Conservation (phyloP, 2,797 vertebrate species). For the Sarcoramphus papa region DNA sequence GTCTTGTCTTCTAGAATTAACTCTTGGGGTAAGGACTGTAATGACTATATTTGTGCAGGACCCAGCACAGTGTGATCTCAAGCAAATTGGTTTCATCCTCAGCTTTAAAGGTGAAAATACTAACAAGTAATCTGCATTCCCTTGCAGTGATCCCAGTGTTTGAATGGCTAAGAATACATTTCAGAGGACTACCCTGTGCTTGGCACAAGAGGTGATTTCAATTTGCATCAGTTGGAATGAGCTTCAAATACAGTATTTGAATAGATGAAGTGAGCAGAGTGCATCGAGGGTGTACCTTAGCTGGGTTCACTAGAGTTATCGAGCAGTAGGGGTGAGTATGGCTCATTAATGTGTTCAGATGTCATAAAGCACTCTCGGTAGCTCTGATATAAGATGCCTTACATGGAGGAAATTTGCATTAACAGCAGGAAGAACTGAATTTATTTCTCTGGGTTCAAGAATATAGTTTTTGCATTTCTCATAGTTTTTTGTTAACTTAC, state of each 20-base stretch:
- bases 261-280: neutral
- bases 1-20: neutral
- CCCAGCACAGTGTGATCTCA: neutral
- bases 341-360: neutral
- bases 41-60: neutral
- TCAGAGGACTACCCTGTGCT: neutral
- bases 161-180: neutral
- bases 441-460: slow-evolving; percentile 8
- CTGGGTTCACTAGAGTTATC: neutral
- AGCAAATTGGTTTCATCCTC: neutral
- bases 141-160: neutral
- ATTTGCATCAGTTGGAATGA: slow-evolving; percentile 11
- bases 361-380: neutral
- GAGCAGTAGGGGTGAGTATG: neutral
- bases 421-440: slow-evolving; percentile 17
- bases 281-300: neutral
- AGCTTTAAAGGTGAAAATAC: neutral
- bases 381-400: neutral
- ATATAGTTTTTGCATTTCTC: neutral
- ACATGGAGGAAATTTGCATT: neutral
- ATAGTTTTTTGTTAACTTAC: slow-evolving; percentile 32
- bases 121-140: neutral
- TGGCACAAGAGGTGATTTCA: neutral
- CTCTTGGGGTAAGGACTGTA: neutral
- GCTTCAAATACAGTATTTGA: slow-evolving; percentile 8